These are phyloP conservation scores for Leucosticte australis DNA, from an alignment of 2,113 vertebrate species.

Conservation along the genomic window DNA sequence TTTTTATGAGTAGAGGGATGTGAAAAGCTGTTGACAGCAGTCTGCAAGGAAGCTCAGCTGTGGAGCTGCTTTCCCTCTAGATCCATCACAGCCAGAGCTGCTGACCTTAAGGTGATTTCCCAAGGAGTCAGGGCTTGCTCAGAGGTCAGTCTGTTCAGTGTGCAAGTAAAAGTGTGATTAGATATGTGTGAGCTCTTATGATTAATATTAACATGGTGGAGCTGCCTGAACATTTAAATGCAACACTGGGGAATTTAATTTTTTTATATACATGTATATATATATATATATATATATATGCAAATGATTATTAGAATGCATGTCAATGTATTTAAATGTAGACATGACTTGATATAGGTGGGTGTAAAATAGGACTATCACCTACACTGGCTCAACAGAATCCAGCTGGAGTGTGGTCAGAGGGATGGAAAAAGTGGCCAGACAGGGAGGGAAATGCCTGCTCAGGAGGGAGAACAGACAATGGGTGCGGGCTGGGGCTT, in stretches of 20 bases:
- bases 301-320: not conserved
- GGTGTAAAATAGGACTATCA: not conserved
- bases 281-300: not conserved
- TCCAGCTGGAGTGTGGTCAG: not conserved
- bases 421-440: not conserved
- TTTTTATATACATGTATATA: not conserved
- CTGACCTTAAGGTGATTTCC: conserved; percentile 24
- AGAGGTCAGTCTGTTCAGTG: not conserved
- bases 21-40: conserved; percentile 18
- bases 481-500: not conserved
- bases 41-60: not conserved
- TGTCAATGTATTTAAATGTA: not conserved
- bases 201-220: not conserved
- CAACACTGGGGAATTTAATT: not conserved
- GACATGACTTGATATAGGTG: not conserved
- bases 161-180: not conserved
- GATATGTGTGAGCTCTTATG: not conserved
- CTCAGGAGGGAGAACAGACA: not conserved
- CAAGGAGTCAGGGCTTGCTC: not conserved
- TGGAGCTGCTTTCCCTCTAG: not conserved
- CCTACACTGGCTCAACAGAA: not conserved
- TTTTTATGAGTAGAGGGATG: conserved; percentile 16
- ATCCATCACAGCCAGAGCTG: not conserved
- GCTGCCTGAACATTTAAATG: not conserved
- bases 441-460: not conserved